Evolutionary conservation across 2,888 invertebrate species (phyloP).

Genomic region (Synergus gifuensis): DNA sequence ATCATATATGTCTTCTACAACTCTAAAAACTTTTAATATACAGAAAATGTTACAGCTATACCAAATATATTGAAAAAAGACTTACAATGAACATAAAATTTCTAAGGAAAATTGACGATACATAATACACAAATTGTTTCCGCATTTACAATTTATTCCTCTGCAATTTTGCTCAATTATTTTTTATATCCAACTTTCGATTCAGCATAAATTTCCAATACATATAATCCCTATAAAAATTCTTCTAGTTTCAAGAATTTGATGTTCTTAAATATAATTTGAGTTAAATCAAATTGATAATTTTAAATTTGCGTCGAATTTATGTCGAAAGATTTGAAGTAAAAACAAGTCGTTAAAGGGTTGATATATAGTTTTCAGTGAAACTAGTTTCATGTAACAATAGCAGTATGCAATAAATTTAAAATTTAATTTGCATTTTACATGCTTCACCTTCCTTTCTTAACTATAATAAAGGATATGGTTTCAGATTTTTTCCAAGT

Average conservation of each 20-base stretch:
- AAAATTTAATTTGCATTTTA: neutral
- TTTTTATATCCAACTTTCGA: neutral
- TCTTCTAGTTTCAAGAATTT: neutral
- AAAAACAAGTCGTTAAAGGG: neutral
- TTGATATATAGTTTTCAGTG: neutral
- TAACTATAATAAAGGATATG: neutral
- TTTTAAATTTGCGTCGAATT: neutral
- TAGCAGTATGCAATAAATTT: neutral
- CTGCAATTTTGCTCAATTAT: neutral
- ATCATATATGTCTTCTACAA: neutral
- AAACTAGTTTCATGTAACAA: neutral
- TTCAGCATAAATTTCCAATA: neutral
- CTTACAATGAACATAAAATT: neutral
- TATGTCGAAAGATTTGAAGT: neutral
- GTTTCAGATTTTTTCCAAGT: neutral
- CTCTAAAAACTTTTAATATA: neutral
- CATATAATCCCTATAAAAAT: neutral
- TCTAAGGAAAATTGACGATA: neutral
- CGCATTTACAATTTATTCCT: neutral
- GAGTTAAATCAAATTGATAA: neutral
- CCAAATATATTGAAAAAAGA: neutral
- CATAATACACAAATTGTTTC: neutral
- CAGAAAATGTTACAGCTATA: neutral
- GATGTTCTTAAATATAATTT: neutral
- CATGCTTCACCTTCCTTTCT: neutral